Percentiles rank a stretch among this genome's conserved stretches.
phyloP scores from a whole-genome alignment of 2,113 vertebrate genomes.

The Noturus placidus region DNA sequence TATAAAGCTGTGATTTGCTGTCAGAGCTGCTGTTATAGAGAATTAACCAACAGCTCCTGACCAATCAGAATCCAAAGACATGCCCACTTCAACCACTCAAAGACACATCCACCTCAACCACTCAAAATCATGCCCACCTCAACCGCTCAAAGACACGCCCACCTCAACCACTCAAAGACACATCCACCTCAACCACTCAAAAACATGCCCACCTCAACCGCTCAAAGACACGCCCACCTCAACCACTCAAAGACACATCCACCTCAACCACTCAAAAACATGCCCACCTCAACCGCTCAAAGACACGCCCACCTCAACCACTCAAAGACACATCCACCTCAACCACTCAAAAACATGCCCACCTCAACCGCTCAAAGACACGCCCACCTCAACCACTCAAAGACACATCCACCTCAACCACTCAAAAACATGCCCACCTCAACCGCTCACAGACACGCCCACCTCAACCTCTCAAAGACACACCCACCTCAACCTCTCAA shows the following conservation, averaged over 20 bases:
- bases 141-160: neutral
- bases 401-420: neutral
- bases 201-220: neutral
- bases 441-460: neutral
- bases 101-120: too few species aligned
- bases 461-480: neutral
- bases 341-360: neutral
- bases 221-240: neutral
- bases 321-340: neutral
- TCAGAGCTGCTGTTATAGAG: too few species aligned
- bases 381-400: neutral
- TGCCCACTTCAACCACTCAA: neutral
- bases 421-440: neutral
- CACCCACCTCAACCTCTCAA: neutral
- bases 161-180: neutral
- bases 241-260: neutral
- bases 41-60: too few species aligned
- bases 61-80: too few species aligned
- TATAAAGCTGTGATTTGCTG: too few species aligned
- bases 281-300: neutral
- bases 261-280: neutral
- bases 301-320: neutral
- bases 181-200: neutral
- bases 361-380: neutral
- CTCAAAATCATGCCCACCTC: too few species aligned